Conservation (phyloP, 2,113 vertebrate genomes). For the Calypte anna region DNA sequence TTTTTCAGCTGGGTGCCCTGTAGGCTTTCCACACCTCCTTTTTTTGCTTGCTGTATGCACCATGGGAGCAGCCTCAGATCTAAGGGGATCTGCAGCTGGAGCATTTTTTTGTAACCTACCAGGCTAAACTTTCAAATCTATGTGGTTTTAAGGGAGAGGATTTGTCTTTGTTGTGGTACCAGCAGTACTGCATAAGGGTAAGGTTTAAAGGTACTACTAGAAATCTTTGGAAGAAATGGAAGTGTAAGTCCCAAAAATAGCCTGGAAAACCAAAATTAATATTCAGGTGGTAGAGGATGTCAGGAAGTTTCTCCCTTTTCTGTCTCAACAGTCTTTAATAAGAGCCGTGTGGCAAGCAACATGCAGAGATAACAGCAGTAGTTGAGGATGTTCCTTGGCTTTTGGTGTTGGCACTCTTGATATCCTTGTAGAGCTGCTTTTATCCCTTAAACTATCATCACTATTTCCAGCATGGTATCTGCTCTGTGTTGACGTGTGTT, state of each 20-base stretch:
- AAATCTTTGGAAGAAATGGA: not conserved
- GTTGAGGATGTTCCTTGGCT: not conserved
- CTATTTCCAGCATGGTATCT: not conserved
- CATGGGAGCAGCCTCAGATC: not conserved
- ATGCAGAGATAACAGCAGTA: not conserved
- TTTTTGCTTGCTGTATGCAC: not conserved
- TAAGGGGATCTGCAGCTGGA: not conserved
- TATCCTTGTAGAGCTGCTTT: accelerated
- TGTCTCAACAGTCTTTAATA: not conserved
- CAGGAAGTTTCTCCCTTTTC: not conserved
- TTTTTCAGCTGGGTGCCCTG: not conserved
- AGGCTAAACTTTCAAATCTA: not conserved
- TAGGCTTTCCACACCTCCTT: not conserved
- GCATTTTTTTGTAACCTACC: too few relatives aligned
- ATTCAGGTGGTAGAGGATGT: not conserved
- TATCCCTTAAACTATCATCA: not conserved
- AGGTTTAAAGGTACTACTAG: not conserved
- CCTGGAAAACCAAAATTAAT: not conserved
- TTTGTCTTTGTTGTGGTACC: not conserved
- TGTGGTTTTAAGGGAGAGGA: not conserved
- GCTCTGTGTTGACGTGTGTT: not conserved
- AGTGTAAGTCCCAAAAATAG: not conserved
- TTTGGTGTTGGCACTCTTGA: not conserved
- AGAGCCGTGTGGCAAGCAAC: not conserved
- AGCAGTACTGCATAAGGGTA: not conserved